These are phyloP conservation scores for Pocillopora verrucosa DNA, from an alignment of 64 coral and sea anemone genomes.

Conservation along the genomic window DNA sequence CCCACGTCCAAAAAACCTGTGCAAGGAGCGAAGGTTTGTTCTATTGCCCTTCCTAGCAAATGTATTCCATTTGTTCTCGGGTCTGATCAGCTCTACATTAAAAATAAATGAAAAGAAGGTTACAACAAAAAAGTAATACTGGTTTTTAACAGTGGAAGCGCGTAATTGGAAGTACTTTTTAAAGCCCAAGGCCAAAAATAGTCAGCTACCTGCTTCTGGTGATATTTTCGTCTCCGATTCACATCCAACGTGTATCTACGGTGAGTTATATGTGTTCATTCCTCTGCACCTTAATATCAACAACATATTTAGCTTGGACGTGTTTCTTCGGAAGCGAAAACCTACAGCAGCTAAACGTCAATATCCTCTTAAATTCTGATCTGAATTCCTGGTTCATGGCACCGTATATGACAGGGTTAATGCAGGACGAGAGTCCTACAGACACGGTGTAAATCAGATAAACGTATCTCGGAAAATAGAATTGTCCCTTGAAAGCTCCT, in stretches of 20 bases:
- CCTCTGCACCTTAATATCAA: not conserved
- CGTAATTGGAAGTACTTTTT: too few relatives aligned
- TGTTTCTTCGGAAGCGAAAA: not conserved
- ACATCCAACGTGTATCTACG: not conserved
- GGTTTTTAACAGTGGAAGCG: too few relatives aligned
- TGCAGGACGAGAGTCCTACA: conserved; percentile 24
- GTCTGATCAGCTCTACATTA: too few relatives aligned
- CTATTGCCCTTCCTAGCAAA: too few relatives aligned
- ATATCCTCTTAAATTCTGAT: conserved; percentile 31
- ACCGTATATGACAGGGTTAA: conserved; percentile 57
- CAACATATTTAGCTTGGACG: not conserved
- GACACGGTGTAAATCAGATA: conserved; percentile 39
- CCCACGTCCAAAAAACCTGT: conserved; percentile 9
- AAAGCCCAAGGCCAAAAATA: too few relatives aligned
- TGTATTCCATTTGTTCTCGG: too few relatives aligned
- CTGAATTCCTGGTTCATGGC: conserved; percentile 61
- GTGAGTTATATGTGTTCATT: not conserved
- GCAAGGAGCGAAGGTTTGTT: conserved; percentile 51
- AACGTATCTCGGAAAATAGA: conserved; percentile 12
- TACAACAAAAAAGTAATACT: too few relatives aligned
- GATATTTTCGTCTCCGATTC: not conserved
- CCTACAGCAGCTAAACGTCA: not conserved
- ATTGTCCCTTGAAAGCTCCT: conserved; percentile 49
- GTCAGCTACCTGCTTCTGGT: not conserved
- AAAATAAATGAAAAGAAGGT: too few relatives aligned